These are phyloP conservation scores for Araneus ventricosus DNA, from an alignment of 1,140 invertebrate species.

Conservation along the genomic window DNA sequence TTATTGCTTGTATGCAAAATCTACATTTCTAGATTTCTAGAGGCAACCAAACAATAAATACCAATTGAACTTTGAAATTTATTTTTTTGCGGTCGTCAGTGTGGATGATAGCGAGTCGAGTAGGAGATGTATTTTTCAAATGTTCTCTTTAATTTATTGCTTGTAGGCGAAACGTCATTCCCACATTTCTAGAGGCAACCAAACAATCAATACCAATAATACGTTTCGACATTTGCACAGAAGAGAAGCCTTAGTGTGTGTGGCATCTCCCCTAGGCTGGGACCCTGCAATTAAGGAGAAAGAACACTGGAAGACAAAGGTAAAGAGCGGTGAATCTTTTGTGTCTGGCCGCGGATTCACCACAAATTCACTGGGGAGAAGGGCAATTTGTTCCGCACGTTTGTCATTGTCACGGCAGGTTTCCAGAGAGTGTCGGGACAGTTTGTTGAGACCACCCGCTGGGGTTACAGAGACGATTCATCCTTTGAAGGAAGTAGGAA, in stretches of 20 bases:
- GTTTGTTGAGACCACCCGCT: conserved; percentile 50
- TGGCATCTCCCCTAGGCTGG: not conserved
- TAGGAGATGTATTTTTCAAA: not conserved
- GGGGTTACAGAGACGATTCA: not conserved
- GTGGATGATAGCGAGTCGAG: too few species aligned
- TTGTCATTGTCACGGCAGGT: conserved; percentile 71
- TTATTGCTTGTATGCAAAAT: not conserved
- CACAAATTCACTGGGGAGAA: not conserved
- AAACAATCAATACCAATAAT: not conserved
- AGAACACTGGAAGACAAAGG: conserved; percentile 56
- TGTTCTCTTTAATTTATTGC: not conserved
- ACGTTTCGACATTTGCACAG: not conserved
- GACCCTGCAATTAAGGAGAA: conserved; percentile 43
- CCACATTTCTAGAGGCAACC: not conserved
- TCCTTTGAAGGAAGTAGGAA: not conserved
- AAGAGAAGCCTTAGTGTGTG: not conserved
- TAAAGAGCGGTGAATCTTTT: conserved; percentile 53
- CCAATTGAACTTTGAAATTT: too few species aligned
- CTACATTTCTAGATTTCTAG: not conserved
- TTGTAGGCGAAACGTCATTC: not conserved
- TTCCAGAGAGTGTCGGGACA: conserved; percentile 16
- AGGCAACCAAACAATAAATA: not conserved
- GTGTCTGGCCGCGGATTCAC: conserved; percentile 41
- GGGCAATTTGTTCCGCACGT: conserved; percentile 71
- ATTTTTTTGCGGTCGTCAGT: too few species aligned